A percentile compares a stretch with the other conserved stretches of the same genome.
Evolutionary conservation across 2,888 invertebrate genomes (phyloP).

Genomic region (Halocaridina rubra): DNA sequence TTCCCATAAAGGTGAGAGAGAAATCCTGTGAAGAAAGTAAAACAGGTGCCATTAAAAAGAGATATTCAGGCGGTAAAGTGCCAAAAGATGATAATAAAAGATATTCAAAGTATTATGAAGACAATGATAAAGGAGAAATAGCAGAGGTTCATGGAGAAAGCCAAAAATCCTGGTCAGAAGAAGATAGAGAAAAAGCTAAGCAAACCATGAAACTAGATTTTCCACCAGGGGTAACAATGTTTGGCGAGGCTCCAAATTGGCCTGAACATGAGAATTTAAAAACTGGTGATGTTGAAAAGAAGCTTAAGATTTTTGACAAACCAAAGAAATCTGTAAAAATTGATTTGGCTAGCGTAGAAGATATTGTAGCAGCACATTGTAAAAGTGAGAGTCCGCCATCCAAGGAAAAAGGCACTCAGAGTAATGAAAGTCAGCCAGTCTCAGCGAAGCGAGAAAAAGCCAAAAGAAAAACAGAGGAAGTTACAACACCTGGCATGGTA

Average conservation of each 20-base stretch:
- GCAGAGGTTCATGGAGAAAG: slow-evolving; percentile 21
- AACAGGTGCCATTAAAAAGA: slow-evolving; percentile 52
- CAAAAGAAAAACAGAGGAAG: slow-evolving; percentile 57
- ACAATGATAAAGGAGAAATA: slow-evolving; percentile 47
- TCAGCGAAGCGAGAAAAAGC: slow-evolving; percentile 28
- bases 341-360: slow-evolving; percentile 23
- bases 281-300: slow-evolving; percentile 40
- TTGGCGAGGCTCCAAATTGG: slow-evolving; percentile 69
- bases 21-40: slow-evolving; percentile 33
- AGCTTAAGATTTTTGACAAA: slow-evolving; percentile 51
- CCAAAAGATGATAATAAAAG: slow-evolving; percentile 48
- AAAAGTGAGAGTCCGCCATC: background rate
- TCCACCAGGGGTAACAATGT: slow-evolving; percentile 71
- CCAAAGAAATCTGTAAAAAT: slow-evolving; percentile 57
- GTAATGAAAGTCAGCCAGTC: slow-evolving; percentile 20
- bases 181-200: slow-evolving; percentile 61
- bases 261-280: slow-evolving; percentile 5
- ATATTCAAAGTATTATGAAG: slow-evolving; percentile 56
- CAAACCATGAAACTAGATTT: slow-evolving; percentile 79
- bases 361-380: slow-evolving; percentile 10
- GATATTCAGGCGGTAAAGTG: slow-evolving; percentile 51
- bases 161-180: slow-evolving; percentile 51
- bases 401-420: slow-evolving; percentile 66
- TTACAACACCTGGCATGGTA: slow-evolving; percentile 67
- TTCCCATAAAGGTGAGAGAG: background rate